Evolutionary conservation across 2,797 vertebrate genomes (phyloP).

Genomic region (Cephalopachus bancanus): DNA sequence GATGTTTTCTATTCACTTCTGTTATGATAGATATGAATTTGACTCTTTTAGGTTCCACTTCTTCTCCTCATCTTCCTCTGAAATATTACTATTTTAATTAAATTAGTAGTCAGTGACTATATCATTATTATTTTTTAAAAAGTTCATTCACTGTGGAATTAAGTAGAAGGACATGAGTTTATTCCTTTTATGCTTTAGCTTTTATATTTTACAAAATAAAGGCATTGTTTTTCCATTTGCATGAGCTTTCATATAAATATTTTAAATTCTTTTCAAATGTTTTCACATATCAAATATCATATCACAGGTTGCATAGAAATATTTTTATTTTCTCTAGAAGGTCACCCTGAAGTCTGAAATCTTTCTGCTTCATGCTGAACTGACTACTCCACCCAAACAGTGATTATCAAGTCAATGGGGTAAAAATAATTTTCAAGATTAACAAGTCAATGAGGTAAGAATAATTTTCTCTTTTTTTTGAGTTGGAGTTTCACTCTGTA

Average conservation of each 20-base stretch:
- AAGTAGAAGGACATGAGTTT: background rate
- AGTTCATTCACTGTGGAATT: background rate
- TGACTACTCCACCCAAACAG: background rate
- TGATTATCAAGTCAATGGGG: background rate
- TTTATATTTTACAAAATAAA: background rate
- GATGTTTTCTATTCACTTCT: background rate
- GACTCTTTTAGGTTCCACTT: background rate
- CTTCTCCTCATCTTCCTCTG: background rate
- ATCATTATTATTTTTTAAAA: background rate
- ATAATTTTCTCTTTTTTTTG: no score
- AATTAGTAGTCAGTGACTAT: background rate
- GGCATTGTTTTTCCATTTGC: background rate
- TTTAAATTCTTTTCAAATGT: background rate
- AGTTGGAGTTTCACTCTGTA: no score
- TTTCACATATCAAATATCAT: background rate
- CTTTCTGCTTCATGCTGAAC: background rate
- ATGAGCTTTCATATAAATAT: background rate
- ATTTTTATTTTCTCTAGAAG: background rate
- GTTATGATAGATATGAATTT: background rate
- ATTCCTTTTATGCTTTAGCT: background rate
- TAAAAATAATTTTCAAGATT: background rate
- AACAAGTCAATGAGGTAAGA: background rate
- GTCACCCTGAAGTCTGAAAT: background rate
- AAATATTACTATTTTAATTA: conserved; percentile 20
- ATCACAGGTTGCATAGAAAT: background rate